Base-by-base conservation (phyloP, 2,797 vertebrate genomes). In the Channa striata region DNA sequence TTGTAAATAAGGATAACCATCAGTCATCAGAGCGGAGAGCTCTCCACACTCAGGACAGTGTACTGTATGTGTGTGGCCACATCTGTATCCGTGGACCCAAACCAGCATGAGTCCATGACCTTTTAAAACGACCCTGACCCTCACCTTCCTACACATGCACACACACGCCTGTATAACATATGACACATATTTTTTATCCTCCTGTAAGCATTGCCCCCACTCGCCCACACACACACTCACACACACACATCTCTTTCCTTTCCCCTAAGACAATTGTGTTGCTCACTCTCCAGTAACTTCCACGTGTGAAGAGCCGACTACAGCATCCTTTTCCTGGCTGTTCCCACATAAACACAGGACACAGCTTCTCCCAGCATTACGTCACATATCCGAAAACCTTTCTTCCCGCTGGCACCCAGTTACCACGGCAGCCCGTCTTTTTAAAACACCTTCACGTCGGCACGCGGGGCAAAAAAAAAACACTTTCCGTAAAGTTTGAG, bases 251-350 rank as follows among this genome's bases (percentile, higher is more conserved):
- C 66, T 79, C 76, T 87, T 87, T 90, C 89, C 89, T 89, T 89
- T 92, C 81, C 88, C 83, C 63, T 62, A 56, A 81, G 78, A 90
- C 90, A 92, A 92, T 91, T 81, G 86, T 80, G 81, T 86, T 78
- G 72, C 68, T 84, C 84, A 83, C 80, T 87, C 84, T 85, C 85
- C 62, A 19, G 82, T 88, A 89, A 82, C 83, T 89, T 89, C 85
- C 88, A 91, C 89, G 79, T 90, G 81, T 54, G 85, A 74, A 82
- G 81, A 33, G 77, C 66, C 52, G 56, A 67, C 86, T 91, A 81
- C 89, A 86, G 92, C 93, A 91, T 91, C 92, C 92, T 72, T 90
- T 94, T 92, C 93, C 92, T 91, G 91, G 68, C 74, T 68, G 64
- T 81, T 69, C 87, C 84, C 80, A 43, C 70, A 83, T 90, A 87